Percentiles rank a stretch among this genome's conserved stretches.
Conservation (phyloP, 2,888 invertebrate genomes). For the Lapara coniferarum region DNA sequence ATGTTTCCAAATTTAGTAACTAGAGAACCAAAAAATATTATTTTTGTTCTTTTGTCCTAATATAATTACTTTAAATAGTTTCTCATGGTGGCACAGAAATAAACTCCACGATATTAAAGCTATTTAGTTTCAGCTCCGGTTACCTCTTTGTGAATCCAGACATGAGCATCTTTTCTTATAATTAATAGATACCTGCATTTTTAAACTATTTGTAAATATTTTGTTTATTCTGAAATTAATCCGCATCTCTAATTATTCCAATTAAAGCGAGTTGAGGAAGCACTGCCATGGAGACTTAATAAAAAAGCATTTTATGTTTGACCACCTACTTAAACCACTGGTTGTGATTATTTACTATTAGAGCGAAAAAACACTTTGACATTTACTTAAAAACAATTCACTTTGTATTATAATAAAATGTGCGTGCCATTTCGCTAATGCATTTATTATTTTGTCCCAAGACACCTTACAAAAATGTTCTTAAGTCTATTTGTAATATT, state of each 20-base stretch:
- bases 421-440: conserved; percentile 73
- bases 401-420: conserved; percentile 62
- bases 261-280: conserved; percentile 23
- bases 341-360: conserved; percentile 68
- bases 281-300: conserved; percentile 54
- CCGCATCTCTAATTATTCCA: not conserved
- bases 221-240: not conserved
- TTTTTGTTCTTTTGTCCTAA: too few species aligned
- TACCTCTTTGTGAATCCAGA: too few species aligned
- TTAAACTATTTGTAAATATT: conserved; percentile 13
- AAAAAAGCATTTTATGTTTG: conserved; percentile 41
- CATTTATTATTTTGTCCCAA: conserved; percentile 41
- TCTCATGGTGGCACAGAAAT: not conserved
- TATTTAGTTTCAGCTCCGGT: too few species aligned
- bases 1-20: too few species aligned
- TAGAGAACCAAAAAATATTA: too few species aligned
- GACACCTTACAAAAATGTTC: not conserved
- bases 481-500: too few species aligned
- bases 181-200: conserved; percentile 16
- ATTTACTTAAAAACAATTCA: conserved; percentile 55
- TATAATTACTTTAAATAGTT: too few species aligned
- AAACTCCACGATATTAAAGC: not conserved
- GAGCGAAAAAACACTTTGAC: conserved; percentile 33
- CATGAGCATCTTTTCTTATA: not conserved
- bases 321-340: conserved; percentile 59